Percentiles rank a stretch among this genome's conserved stretches.
phyloP scores from a whole-genome alignment of 2,888 invertebrate species.

The Andrena marginata region DNA sequence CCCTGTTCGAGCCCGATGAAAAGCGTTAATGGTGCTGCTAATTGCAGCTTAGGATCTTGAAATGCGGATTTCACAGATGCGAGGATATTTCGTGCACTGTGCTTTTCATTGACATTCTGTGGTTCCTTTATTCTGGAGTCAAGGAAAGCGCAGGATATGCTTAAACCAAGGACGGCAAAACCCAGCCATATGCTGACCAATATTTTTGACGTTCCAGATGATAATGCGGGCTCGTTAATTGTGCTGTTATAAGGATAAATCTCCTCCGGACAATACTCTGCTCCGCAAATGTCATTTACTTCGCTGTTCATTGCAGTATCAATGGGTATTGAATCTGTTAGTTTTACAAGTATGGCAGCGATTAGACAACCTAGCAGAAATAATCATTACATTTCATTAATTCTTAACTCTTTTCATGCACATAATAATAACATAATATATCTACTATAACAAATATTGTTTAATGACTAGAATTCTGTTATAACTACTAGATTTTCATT shows the following conservation, averaged over 20 bases:
- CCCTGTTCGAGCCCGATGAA: conserved; percentile 95
- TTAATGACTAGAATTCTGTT: too few species aligned
- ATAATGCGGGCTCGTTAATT: conserved; percentile 72
- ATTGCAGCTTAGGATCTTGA: conserved; percentile 88
- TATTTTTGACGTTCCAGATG: conserved; percentile 75
- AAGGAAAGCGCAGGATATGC: conserved; percentile 81
- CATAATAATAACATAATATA: neutral
- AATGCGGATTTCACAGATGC: conserved; percentile 86
- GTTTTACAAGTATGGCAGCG: conserved; percentile 77
- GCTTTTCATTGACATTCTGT: conserved; percentile 72
- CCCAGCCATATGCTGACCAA: conserved; percentile 81
- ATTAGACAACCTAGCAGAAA: conserved; percentile 77
- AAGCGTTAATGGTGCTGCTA: conserved; percentile 91
- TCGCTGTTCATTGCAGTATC: conserved; percentile 64
- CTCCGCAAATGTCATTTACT: conserved; percentile 79
- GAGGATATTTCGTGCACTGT: conserved; percentile 76
- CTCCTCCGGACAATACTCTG: conserved; percentile 81
- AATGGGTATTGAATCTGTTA: conserved; percentile 72
- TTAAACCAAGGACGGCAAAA: conserved; percentile 79
- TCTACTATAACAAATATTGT: neutral
- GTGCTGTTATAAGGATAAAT: conserved; percentile 78
- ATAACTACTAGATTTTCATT: too few species aligned
- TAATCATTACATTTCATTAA: neutral
- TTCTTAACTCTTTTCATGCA: neutral
- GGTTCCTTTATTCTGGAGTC: conserved; percentile 82